Evolutionary conservation across 2,113 vertebrate species (phyloP).

Genomic region (Melanerpes aurifrons): DNA sequence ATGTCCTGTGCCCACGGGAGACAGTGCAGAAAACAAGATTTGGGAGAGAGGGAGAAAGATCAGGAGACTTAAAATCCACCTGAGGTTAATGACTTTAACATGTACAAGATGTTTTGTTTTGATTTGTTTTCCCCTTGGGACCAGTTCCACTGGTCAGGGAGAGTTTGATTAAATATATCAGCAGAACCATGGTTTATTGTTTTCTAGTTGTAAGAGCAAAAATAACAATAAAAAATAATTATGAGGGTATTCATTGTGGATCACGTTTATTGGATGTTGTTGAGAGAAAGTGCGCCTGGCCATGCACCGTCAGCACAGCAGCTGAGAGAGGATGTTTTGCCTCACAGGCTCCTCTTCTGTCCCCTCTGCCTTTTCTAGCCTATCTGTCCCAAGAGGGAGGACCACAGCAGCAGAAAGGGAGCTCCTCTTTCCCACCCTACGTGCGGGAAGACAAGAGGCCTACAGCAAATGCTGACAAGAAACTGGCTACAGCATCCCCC

Average conservation of each 20-base stretch:
- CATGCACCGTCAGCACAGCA: too few relatives aligned
- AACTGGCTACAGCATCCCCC: too few relatives aligned
- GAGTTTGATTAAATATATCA: conserved; percentile 57
- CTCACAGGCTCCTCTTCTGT: too few relatives aligned
- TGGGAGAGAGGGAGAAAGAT: not conserved
- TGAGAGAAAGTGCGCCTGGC: not conserved
- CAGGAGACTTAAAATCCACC: conserved; percentile 57
- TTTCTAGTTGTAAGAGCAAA: conserved; percentile 22
- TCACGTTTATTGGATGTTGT: not conserved
- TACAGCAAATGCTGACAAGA: too few relatives aligned
- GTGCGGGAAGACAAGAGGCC: too few relatives aligned
- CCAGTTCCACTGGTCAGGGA: conserved; percentile 39
- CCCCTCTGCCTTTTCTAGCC: too few relatives aligned
- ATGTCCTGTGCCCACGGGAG: not conserved
- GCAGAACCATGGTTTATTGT: conserved; percentile 30
- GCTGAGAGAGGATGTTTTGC: too few relatives aligned
- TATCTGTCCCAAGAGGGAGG: too few relatives aligned
- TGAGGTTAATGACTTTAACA: conserved; percentile 61
- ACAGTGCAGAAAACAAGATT: not conserved
- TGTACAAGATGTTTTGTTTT: conserved; percentile 33
- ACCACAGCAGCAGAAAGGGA: too few relatives aligned
- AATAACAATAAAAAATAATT: conserved; percentile 29
- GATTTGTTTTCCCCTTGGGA: conserved; percentile 40
- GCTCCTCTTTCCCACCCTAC: too few relatives aligned
- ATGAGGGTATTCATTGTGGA: not conserved